Evolutionary conservation across 2,888 invertebrate species (phyloP).

Genomic region (Agonopterix subpropinquella): DNA sequence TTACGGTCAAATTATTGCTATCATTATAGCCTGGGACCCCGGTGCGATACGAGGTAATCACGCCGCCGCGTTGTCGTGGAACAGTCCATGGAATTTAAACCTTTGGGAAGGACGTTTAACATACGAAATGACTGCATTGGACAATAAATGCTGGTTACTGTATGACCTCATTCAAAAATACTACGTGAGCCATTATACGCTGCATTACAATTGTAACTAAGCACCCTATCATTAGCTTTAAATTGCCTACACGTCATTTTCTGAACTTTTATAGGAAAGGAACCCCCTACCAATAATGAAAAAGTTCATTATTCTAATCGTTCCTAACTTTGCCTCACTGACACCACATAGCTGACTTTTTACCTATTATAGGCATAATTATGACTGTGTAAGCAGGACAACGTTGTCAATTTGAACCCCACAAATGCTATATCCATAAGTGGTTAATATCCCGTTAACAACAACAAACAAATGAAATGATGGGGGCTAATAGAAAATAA

Average conservation of each 20-base stretch:
- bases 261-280: too few species aligned
- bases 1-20: constrained; percentile 71
- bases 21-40: constrained; percentile 57
- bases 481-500: constrained; percentile 30
- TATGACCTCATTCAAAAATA: neutral
- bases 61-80: constrained; percentile 36
- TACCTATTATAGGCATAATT: too few species aligned
- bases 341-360: too few species aligned
- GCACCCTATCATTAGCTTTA: neutral
- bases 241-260: too few species aligned
- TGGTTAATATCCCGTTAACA: too few species aligned
- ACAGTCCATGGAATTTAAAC: constrained; percentile 25
- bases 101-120: constrained; percentile 11
- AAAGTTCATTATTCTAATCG: too few species aligned
- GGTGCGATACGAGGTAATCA: constrained; percentile 52
- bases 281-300: too few species aligned
- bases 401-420: too few species aligned
- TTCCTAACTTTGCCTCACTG: too few species aligned
- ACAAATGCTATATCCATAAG: too few species aligned
- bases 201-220: neutral
- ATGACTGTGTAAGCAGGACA: too few species aligned
- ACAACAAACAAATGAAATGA: neutral
- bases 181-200: neutral
- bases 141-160: constrained; percentile 3
- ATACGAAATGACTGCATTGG: constrained; percentile 11